Base-by-base conservation (phyloP, 2,888 invertebrate genomes). In the Chesias legatella region DNA sequence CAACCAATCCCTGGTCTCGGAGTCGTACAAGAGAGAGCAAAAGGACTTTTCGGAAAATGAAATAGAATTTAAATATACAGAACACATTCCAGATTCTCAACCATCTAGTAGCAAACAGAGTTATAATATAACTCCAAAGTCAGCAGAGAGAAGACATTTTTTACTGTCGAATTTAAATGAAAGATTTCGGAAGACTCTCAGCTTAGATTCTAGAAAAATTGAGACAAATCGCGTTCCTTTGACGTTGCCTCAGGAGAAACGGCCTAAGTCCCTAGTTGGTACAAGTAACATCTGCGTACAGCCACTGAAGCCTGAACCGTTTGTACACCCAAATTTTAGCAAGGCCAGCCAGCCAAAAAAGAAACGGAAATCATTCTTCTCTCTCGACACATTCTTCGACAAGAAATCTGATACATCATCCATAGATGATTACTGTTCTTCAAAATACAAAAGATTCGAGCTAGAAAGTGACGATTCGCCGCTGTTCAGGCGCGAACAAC, bases 401-500 rank as follows among this genome's bases (percentile, higher is more conserved):
- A 85, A 88, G 63, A 82, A 81, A 51, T 89, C 89, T 31, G 89
- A 88, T 43, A 79, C 84, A 1, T 88, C 89, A 9, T 88, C 89
- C 0, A 67, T 85, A 42, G 89, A 89, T 46, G 89, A 89, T 53
- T 89, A 83, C 43, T 85, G 84, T 47, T 89, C 89, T 0, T 89
- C 89, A 0, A 89, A 89, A 65, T 89, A 89, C 53, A 88, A 88
- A 50, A 75, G 88, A 9, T 89, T 89, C 44, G 88, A 89, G 48
- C 60, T 88, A 7, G 89, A 89, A 63, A 82, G 85, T 38, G 88
- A 88, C 50, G 89, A 89, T 47, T 88, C 88, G 7, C 89, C 89
- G 9, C 40, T 88, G 9, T 85, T 89, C 45, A 74, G 73, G 51
- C 63, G 82, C 10, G 84, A 84, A 1, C 60, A 66, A 5, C 67